phyloP scores from a whole-genome alignment of 2,888 invertebrate genomes.

The Rhamnusium bicolor region DNA sequence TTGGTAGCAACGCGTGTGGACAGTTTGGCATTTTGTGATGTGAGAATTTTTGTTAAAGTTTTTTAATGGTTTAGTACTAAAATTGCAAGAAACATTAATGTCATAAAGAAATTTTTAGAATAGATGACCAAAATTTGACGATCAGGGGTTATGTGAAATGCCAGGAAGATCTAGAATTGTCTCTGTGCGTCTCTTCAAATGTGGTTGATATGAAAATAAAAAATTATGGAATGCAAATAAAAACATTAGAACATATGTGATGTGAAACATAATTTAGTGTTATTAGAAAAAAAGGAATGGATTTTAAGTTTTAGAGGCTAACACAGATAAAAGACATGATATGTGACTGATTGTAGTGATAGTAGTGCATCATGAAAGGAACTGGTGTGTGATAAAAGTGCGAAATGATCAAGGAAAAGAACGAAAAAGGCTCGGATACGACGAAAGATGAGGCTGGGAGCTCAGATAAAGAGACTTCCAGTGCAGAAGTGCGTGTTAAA shows the following conservation, averaged over 20 bases:
- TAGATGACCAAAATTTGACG: conserved; percentile 61
- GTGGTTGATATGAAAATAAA: conserved; percentile 72
- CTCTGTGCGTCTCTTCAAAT: conserved; percentile 68
- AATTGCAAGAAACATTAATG: conserved; percentile 65
- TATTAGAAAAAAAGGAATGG: conserved; percentile 55
- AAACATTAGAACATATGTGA: conserved; percentile 72
- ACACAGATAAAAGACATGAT: conserved; percentile 62
- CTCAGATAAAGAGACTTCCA: conserved; percentile 68
- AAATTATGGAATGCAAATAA: conserved; percentile 72
- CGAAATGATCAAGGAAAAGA: conserved; percentile 72
- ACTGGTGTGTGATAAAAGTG: conserved; percentile 65
- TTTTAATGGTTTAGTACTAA: conserved; percentile 68
- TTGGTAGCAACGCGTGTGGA: conserved; percentile 72
- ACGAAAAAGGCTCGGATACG: conserved; percentile 70
- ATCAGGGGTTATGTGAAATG: conserved; percentile 64
- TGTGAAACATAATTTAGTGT: conserved; percentile 69
- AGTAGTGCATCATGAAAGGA: conserved; percentile 66
- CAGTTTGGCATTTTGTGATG: conserved; percentile 73
- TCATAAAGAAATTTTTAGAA: conserved; percentile 61
- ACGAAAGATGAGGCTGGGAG: conserved; percentile 71
- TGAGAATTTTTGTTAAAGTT: conserved; percentile 71
- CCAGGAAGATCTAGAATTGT: conserved; percentile 61
- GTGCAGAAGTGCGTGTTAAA: conserved; percentile 68
- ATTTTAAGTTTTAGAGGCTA: conserved; percentile 50
- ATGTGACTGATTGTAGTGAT: conserved; percentile 62